phyloP scores from a whole-genome alignment of 2,113 vertebrate species.

The Lampris incognitus region DNA sequence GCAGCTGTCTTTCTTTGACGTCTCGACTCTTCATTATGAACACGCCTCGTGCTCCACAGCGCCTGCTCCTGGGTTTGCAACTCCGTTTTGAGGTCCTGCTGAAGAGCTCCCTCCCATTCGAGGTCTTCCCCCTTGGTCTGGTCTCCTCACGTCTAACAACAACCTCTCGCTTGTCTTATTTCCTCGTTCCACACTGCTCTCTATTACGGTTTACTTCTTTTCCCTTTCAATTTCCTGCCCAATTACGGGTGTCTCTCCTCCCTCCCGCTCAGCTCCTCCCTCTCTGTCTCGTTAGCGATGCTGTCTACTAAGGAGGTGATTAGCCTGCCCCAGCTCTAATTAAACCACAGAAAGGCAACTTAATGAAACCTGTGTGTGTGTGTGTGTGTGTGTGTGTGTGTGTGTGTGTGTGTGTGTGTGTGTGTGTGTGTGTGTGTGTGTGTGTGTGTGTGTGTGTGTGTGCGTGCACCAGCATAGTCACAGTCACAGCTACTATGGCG shows the following conservation, averaged over 20 bases:
- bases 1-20: conserved; percentile 35
- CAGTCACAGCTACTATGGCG: background rate
- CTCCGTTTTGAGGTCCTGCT: conserved; percentile 7
- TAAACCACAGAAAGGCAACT: conserved; percentile 75
- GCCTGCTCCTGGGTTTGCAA: conserved; percentile 2
- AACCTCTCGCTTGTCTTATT: conserved; percentile 57
- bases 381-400: conserved; percentile 30
- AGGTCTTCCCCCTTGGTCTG: conserved; percentile 35
- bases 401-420: conserved; percentile 8
- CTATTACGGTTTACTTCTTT: conserved; percentile 35
- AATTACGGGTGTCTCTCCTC: conserved; percentile 55
- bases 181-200: conserved; percentile 55
- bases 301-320: conserved; percentile 81
- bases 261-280: conserved; percentile 67
- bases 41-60: conserved; percentile 42
- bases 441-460: conserved; percentile 8
- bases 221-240: conserved; percentile 44
- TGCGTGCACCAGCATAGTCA: background rate
- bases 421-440: conserved; percentile 19
- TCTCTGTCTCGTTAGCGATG: conserved; percentile 74
- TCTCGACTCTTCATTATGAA: conserved; percentile 56
- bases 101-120: conserved; percentile 4
- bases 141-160: conserved; percentile 65
- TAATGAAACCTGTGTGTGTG: conserved; percentile 78
- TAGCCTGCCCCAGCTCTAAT: conserved; percentile 75